Evolutionary conservation across 2,113 vertebrate species (phyloP), one percentile per base, ranked within the genome.

Genomic region (Psophia crepitans): DNA sequence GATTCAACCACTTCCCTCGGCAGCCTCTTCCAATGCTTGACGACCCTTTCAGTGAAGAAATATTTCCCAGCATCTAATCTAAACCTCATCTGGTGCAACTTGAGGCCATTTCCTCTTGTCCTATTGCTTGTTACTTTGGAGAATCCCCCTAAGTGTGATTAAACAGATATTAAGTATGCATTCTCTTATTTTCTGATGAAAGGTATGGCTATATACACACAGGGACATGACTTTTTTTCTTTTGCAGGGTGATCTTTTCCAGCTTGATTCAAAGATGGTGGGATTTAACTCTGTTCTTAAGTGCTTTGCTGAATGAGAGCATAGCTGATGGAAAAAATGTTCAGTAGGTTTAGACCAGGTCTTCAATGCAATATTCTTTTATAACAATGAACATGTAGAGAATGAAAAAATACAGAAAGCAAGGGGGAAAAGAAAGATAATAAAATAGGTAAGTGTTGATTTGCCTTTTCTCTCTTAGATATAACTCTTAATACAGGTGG

Each of bases 1-100:
- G 78, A 46, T 5, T 84, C 20, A 9, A 43, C 4, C 7, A n/a
- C 8, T 64, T 64, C 35, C 10, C 19, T 54, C 6, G 5, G 5
- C 8, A 70, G 35, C 7, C 28, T 32, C 4, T 77, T 80, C 7
- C 27, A 58, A 4, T 41, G 10, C 14, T 61, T 57, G 6, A 81
- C 0, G 1, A 49, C 6, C 2, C 6, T 37, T 58, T 54, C 4
- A 21, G 11, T 18, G 14, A 66, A 57, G 3, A 51, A 35, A 1
- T 37, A 12, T 57, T 61, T 76, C 19, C 20, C 51, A 27, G 46
- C 14, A 14, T 43, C 10, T 14, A 65, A 16, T 11, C 21, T 57
- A 73, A 61, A 71, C 19, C 8, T 84, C 11, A 9, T 4, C 7
- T 35, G 35, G 12, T 2, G 8, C 15, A 61, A 26, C 15, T 13